Evolutionary conservation across 2,888 invertebrate species (phyloP), one percentile per base, ranked within the genome.

Genomic region (Nephrocerus scutellatus): DNA sequence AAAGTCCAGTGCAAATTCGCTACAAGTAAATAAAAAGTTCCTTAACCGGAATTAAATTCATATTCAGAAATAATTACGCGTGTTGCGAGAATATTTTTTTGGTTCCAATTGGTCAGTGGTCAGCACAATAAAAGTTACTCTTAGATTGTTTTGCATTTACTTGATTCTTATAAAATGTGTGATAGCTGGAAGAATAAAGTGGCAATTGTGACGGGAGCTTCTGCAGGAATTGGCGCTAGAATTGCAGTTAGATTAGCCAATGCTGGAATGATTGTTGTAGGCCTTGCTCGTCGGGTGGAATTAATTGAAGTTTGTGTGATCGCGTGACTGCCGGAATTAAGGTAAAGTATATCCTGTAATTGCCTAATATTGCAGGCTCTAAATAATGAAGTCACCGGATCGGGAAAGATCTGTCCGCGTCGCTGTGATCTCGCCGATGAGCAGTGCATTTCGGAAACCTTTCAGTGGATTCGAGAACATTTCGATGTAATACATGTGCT

Each of bases 201-300:
- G 38, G 68, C 66, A 6, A 57, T 68, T 26, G 62, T 72, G 22
- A 71, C 72, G 1, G 72, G 72, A 18, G 70, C 70, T 20, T 70
- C 70, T 44, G 58, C 59, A 10, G 72, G 72, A 14, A 71, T 72
- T 20, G 72, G 72, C 15, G 70, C 70, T 1, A 57, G 58, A 39
- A 61, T 67, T 10, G 62, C 68, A 6, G 40, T 63, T 15, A 50
- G 54, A 13, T 47, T 72, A 35, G 70, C 70, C 14, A 63, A 68
- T 48, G 56, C 62, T 8, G 74, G 74, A 8, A 57, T 75, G 61
- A 61, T 62, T 30, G 75, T 76, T 1, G 64, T 75, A 4, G 76
- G 74, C 3, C 62, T 75, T 39, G 73, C 74, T 4, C 59, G 75
- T 36, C 70, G 72, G 21, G 54, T 59, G 2, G 66, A 72, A 30